These are phyloP conservation scores for Tenthredo livida DNA, from an alignment of 2,888 invertebrate species.

Conservation along the genomic window DNA sequence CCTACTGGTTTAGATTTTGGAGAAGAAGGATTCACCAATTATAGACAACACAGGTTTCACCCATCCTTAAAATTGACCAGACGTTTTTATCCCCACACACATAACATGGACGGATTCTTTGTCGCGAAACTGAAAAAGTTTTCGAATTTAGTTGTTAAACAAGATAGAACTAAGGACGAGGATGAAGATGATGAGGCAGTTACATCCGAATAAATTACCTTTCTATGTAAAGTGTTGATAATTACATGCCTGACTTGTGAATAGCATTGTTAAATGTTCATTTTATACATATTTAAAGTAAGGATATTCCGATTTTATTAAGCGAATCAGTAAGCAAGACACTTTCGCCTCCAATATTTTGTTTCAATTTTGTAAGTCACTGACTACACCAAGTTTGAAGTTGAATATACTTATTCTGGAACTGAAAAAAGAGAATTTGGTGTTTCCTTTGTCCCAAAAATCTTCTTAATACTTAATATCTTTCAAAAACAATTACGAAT, in stretches of 20 bases:
- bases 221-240: background rate
- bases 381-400: background rate
- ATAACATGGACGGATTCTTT: slow-evolving; percentile 99
- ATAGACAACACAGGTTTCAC: slow-evolving; percentile 91
- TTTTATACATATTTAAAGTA: slow-evolving; percentile 2
- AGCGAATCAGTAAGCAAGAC: background rate
- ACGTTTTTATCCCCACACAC: slow-evolving; percentile 98
- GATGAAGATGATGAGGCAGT: slow-evolving; percentile 55
- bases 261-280: slow-evolving; percentile 18
- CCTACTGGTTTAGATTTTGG: slow-evolving; percentile 97
- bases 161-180: slow-evolving; percentile 65
- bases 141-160: slow-evolving; percentile 86
- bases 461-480: background rate
- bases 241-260: background rate
- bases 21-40: slow-evolving; percentile 95
- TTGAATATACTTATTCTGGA: background rate
- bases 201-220: slow-evolving; percentile 30
- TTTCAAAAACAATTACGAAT: background rate
- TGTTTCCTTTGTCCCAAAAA: background rate
- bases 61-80: slow-evolving; percentile 92
- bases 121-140: slow-evolving; percentile 99
- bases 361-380: background rate
- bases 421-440: background rate
- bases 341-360: background rate
- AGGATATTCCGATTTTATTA: slow-evolving; percentile 7